These are phyloP conservation scores for Thunnus thynnus DNA, from an alignment of 2,113 vertebrate genomes.

Conservation along the genomic window DNA sequence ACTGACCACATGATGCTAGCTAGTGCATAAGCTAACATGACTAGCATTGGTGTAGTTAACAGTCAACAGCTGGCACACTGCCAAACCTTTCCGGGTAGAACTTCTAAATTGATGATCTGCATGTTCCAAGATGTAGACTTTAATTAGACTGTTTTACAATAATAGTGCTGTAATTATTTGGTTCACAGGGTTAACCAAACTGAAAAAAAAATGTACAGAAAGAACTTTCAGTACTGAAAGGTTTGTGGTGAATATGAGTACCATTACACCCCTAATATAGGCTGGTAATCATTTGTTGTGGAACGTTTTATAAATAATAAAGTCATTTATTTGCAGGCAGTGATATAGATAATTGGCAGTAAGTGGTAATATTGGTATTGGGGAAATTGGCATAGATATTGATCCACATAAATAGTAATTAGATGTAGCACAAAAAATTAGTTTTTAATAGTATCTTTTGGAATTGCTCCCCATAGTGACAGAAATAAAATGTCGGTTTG, in stretches of 20 bases:
- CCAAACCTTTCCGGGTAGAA: constrained; percentile 5
- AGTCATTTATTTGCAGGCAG: not conserved
- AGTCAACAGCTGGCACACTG: constrained; percentile 3
- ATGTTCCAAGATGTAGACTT: constrained; percentile 9
- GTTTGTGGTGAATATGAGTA: not conserved
- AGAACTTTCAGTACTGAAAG: not conserved
- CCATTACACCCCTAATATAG: not conserved
- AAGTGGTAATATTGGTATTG: not conserved
- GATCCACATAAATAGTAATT: not conserved
- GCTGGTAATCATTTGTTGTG: not conserved
- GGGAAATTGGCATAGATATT: not conserved
- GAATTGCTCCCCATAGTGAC: not conserved
- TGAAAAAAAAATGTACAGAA: not conserved
- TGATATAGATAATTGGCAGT: not conserved
- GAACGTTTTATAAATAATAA: not conserved
- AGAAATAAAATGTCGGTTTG: not conserved
- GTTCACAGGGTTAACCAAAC: not conserved
- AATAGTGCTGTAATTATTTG: not conserved
- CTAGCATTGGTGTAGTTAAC: not conserved
- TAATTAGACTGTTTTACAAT: constrained; percentile 7
- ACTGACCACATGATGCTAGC: not conserved
- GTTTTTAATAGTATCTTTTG: no score
- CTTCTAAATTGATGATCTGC: not conserved
- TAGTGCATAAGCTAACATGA: constrained; percentile 2
- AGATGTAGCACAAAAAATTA: no score